Base-by-base conservation (phyloP, 2,113 vertebrate species). In the Piaya cayana region DNA sequence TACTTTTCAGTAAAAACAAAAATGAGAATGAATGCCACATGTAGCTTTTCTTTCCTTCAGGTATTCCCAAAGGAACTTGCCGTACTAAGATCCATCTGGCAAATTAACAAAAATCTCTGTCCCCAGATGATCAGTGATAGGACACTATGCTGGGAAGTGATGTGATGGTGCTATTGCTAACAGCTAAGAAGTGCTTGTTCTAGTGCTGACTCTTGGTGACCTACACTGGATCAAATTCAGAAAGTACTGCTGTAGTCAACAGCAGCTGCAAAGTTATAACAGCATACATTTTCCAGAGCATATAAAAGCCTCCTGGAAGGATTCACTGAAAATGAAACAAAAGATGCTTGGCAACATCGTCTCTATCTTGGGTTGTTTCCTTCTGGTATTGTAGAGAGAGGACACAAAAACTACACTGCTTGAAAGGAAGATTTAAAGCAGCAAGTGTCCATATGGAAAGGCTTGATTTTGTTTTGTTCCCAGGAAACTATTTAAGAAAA, bases 401-500 rank as follows among this genome's bases (percentile, higher is more conserved):
- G 36, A 68, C 65, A 39, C 22, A 53, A 68, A 53, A 88, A 70
- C 12, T 63, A n/a, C 1, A 9, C 36, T 69, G 36, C 62, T 84
- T 63, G 34, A 78, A 91, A 89, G 29, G 56, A 89, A 92, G 53
- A 81, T 47, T 63, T 88, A 42, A 94, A 69, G 75, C 83, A 92
- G 22, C 21, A 49, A 77, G n/a, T 59, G 36, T 67, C 74, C 32
- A 6, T 21, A 37, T 50, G 50, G 70, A 92, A 77, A 60, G 23
- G 43, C 72, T 55, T 90, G 42, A 86, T 90, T 95, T 93, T 81
- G 20, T 62, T 70, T 67, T 83, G 15, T 81, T 95, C 32, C 82
- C 19, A 82, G 78, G 71, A 45, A 30, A 58, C 47, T 70, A 29
- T 93, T 96, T 94, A 60, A 93, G 94, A 93, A 39, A 81, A 96